These are phyloP conservation scores for Sclerurus mexicanus DNA, from an alignment of 2,113 vertebrate genomes.

Conservation along the genomic window DNA sequence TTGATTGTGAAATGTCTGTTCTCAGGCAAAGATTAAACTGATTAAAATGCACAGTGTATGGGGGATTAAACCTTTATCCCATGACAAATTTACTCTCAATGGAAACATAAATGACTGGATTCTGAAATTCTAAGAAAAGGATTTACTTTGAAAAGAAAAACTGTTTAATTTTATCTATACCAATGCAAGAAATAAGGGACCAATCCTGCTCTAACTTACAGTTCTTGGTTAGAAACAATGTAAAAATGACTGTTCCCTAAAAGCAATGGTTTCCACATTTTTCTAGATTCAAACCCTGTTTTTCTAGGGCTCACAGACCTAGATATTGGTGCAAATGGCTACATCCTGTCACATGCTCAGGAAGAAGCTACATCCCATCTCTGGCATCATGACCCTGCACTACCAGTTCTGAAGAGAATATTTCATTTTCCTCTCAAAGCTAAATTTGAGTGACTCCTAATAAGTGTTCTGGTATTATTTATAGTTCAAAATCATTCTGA, in stretches of 20 bases:
- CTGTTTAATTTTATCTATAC: neutral
- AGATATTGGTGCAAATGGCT: neutral
- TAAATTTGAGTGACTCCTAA: neutral
- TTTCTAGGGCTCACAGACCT: neutral
- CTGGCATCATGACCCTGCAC: neutral
- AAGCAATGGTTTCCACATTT: neutral
- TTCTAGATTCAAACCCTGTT: neutral
- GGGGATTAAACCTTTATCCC: constrained; percentile 49
- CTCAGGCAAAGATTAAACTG: constrained; percentile 27
- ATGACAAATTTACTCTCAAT: constrained; percentile 17
- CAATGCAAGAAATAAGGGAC: neutral
- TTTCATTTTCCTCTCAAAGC: neutral
- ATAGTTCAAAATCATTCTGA: neutral
- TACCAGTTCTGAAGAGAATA: neutral
- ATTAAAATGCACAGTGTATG: constrained; percentile 31
- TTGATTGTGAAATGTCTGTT: constrained; percentile 33
- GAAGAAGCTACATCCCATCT: neutral
- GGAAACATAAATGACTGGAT: neutral
- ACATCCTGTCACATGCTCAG: accelerated
- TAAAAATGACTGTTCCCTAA: neutral
- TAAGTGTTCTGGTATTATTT: neutral
- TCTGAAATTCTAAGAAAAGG: constrained; percentile 36
- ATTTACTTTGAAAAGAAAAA: constrained; percentile 23
- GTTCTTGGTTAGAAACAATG: neutral
- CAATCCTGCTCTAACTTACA: neutral